Evolutionary conservation across 2,797 vertebrate genomes (phyloP), one percentile per base, ranked within the genome.

Genomic region (Oryzias dopingdopingensis): DNA sequence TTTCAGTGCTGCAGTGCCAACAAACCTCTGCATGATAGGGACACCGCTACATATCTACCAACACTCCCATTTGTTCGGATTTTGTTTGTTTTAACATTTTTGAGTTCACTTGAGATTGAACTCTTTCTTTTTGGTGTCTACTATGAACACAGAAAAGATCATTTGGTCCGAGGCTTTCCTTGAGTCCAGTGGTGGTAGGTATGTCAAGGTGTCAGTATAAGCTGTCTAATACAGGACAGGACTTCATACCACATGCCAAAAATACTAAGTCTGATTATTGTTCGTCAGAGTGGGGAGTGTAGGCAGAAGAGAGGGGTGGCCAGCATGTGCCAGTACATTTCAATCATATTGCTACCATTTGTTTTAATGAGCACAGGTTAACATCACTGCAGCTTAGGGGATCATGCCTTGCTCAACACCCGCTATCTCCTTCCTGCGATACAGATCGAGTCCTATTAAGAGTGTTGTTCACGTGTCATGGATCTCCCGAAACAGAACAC

Each of bases 221-320:
- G 82, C 82, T 45, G 64, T 79, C 59, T 76, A 84, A 79, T 79
- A 83, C 56, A 84, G 63, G 77, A 75, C 74, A 69, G 66, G 59
- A 73, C 70, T 81, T 72, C 76, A 67, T 79, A 81, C 67, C 77
- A 86, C 86, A 90, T 84, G 81, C 84, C 84, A 77, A 82, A 78
- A 37, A 83, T 78, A 77, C 81, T 45, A 57, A 68, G 42, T 71
- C 65, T 56, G 65, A 62, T 78, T 67, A 67, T 57, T 60, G 59
- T 77, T 76, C 70, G 69, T 83, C 68, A 84, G 72, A 76, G 52
- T 66, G 69, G 70, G 68, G 58, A 4, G 20, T 37, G 42, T 45
- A 63, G 65, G 66, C 52, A 57, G 67, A 62, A 76, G 67, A 78
- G 73, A 80, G 79, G 76, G 58, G 56, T 48, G 67, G 61, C 66